These are phyloP conservation scores for Patella depressa DNA, from an alignment of 2,888 invertebrate species.

Conservation along the genomic window DNA sequence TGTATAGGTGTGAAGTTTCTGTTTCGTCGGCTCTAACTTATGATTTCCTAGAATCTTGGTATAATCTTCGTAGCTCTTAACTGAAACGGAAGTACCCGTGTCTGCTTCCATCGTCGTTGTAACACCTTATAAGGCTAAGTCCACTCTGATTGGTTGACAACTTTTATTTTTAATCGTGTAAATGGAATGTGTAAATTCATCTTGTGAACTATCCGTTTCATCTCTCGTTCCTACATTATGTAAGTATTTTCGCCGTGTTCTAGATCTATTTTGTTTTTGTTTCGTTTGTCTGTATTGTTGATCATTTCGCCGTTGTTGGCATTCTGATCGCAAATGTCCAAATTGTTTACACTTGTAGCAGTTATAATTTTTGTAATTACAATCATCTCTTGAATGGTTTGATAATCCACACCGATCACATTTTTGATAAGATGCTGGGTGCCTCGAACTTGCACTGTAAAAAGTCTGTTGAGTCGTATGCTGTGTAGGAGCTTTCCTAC, in stretches of 20 bases:
- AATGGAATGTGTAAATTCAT: not conserved
- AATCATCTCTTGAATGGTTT: not conserved
- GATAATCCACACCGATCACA: constrained; percentile 1
- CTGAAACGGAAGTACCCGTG: not conserved
- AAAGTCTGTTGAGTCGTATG: not conserved
- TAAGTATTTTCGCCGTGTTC: not conserved
- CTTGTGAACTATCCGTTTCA: not conserved
- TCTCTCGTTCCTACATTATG: not conserved
- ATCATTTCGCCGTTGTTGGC: not conserved
- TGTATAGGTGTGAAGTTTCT: not conserved
- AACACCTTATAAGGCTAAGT: no score
- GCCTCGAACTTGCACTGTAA: not conserved
- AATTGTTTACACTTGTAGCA: not conserved
- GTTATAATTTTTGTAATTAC: not conserved
- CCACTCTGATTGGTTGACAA: no score
- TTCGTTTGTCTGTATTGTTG: not conserved
- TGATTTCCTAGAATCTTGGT: not conserved
- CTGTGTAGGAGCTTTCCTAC: not conserved
- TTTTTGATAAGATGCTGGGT: no score
- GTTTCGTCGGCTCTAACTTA: not conserved
- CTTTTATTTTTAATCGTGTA: no score
- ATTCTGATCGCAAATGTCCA: not conserved
- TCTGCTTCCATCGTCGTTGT: no score
- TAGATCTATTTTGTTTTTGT: not conserved
- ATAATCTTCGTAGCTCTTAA: not conserved